These are phyloP conservation scores for Hormiphora californensis DNA, from an alignment of 37 sponge, comb jelly and placozoan genomes.

Conservation along the genomic window DNA sequence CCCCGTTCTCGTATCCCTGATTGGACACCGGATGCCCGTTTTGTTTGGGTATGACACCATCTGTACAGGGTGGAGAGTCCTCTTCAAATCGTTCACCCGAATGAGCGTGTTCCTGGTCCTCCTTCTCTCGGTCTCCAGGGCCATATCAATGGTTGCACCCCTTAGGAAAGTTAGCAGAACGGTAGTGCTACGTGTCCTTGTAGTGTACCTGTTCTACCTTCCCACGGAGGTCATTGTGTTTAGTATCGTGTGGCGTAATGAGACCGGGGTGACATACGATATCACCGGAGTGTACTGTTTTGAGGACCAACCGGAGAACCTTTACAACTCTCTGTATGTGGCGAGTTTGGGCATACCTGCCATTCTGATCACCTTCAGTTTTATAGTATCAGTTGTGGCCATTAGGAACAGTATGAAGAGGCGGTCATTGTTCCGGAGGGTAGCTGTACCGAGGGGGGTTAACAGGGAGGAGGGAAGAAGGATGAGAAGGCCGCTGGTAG, in stretches of 20 bases:
- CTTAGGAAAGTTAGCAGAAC: neutral
- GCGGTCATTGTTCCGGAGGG: too few species aligned
- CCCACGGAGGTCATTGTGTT: neutral
- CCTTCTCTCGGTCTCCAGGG: constrained; percentile 20
- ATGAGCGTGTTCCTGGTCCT: constrained; percentile 48
- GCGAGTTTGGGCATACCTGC: constrained; percentile 4
- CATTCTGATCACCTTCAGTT: neutral
- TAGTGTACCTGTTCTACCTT: neutral
- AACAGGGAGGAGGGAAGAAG: neutral
- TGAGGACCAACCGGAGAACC: constrained; percentile 10
- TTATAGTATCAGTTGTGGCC: neutral
- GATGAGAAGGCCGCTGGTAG: too few species aligned
- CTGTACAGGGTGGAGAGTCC: constrained; percentile 34
- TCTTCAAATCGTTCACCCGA: constrained; percentile 45
- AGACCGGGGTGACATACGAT: neutral
- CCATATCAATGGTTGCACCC: neutral
- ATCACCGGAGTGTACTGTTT: constrained; percentile 38
- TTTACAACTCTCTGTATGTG: neutral
- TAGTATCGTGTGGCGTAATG: neutral
- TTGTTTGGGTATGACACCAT: neutral
- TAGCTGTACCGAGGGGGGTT: too few species aligned
- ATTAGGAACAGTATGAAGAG: neutral
- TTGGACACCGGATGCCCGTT: neutral
- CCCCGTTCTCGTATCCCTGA: constrained; percentile 37
- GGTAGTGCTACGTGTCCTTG: neutral